Percentiles rank a stretch among this genome's conserved stretches.
These are phyloP conservation scores for Palaemon carinicauda DNA, from an alignment of 1,140 invertebrate species.

Conservation along the genomic window DNA sequence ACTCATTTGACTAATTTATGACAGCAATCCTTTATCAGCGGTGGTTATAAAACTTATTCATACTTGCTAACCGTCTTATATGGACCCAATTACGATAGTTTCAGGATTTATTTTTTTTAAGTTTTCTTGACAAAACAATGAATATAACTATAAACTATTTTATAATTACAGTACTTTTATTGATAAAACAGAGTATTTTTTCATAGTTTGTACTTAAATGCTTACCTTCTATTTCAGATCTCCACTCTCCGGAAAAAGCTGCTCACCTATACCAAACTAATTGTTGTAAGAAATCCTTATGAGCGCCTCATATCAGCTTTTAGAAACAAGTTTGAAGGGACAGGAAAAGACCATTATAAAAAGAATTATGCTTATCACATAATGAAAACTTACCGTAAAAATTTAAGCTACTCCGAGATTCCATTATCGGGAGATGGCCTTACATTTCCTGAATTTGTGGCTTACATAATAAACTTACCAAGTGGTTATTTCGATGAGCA, in stretches of 20 bases:
- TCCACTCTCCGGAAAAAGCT: constrained; percentile 3
- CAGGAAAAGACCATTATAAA: neutral
- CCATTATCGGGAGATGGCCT: neutral
- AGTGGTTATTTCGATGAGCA: constrained; percentile 16
- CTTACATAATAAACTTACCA: neutral
- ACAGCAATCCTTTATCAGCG: no score
- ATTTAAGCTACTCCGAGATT: neutral
- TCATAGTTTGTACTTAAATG: no score
- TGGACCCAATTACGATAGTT: no score
- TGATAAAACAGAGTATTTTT: no score
- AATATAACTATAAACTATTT: no score
- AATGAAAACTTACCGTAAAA: neutral
- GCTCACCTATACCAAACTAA: constrained; percentile 12
- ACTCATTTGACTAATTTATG: no score
- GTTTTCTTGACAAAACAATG: no score
- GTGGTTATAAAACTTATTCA: no score
- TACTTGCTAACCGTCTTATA: no score
- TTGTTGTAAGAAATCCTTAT: constrained; percentile 33
- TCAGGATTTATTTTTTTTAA: no score
- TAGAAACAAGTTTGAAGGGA: constrained; percentile 19
- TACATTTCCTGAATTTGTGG: constrained; percentile 31
- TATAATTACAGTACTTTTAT: no score
- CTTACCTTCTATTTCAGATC: neutral
- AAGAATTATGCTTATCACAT: neutral
- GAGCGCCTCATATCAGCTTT: constrained; percentile 41